Percentiles rank a stretch among this genome's conserved stretches.
Evolutionary conservation across 2,113 vertebrate species (phyloP).

Genomic region (Nerophis ophidion): DNA sequence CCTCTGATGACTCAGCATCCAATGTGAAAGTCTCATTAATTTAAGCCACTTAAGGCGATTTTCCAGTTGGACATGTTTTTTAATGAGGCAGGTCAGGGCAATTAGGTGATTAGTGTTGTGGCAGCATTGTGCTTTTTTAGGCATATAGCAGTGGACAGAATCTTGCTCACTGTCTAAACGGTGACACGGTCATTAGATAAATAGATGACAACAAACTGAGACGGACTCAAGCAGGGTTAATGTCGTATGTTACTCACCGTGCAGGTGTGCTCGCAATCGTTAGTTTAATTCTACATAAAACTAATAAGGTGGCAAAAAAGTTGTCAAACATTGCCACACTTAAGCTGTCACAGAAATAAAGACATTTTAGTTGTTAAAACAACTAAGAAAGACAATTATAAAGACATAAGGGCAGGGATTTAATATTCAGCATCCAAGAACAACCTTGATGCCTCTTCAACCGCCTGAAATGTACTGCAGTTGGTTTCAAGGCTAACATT

Average conservation of each 20-base stretch:
- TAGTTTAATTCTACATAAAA: conserved; percentile 40
- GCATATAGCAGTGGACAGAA: conserved; percentile 54
- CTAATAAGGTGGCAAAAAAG: conserved; percentile 31
- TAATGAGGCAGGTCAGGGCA: conserved; percentile 67
- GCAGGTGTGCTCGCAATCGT: conserved; percentile 37
- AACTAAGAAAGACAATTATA: conserved; percentile 4
- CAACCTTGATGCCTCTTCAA: too few species aligned
- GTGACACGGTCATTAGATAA: conserved; percentile 66
- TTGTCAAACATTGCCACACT: conserved; percentile 30
- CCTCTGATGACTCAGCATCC: conserved; percentile 57
- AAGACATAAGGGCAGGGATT: background rate
- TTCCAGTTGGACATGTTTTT: conserved; percentile 69
- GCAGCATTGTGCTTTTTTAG: conserved; percentile 63
- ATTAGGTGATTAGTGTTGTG: conserved; percentile 68
- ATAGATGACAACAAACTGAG: conserved; percentile 62
- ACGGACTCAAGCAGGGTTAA: conserved; percentile 21
- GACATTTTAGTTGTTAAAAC: conserved; percentile 3
- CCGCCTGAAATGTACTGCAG: too few species aligned
- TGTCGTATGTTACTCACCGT: conserved; percentile 15
- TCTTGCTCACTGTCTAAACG: conserved; percentile 53
- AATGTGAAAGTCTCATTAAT: conserved; percentile 64
- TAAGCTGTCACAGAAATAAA: conserved; percentile 20
- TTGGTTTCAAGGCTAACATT: too few species aligned
- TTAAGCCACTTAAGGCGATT: conserved; percentile 66
- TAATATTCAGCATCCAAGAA: background rate